phyloP scores from a whole-genome alignment of 2,797 vertebrate species.

The Lutjanus campechanus region DNA sequence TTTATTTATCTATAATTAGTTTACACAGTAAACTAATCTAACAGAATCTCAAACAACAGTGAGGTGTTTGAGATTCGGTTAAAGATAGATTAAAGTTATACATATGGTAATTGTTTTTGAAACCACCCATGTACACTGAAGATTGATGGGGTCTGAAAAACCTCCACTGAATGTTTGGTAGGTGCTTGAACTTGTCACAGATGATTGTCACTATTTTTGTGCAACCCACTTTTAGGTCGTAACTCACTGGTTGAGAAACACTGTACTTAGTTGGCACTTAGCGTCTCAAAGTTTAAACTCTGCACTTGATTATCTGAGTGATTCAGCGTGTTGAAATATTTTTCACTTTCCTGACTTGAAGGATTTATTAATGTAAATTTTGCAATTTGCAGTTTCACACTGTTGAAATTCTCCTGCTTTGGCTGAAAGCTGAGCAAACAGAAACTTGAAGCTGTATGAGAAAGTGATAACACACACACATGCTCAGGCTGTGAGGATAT shows the following conservation, averaged over 20 bases:
- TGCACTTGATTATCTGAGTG: slow-evolving; percentile 4
- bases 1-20: background rate
- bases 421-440: slow-evolving; percentile 51
- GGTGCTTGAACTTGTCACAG: slow-evolving; percentile 2
- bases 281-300: background rate
- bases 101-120: background rate
- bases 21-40: no score
- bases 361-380: slow-evolving; percentile 39
- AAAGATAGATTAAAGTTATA: background rate
- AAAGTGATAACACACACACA: slow-evolving; percentile 58
- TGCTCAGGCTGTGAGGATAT: slow-evolving; percentile 1
- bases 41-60: no score
- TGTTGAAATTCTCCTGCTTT: slow-evolving; percentile 25
- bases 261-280: background rate
- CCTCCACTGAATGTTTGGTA: background rate
- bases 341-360: slow-evolving; percentile 35
- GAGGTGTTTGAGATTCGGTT: background rate
- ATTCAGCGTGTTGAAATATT: slow-evolving; percentile 8
- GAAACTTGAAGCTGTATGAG: slow-evolving; percentile 35
- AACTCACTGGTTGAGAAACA: slow-evolving; percentile 48
- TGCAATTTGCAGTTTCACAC: slow-evolving; percentile 29
- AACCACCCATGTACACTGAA: background rate
- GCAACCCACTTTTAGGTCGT: slow-evolving; percentile 6
- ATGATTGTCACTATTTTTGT: background rate
- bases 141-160: slow-evolving; percentile 3